Base-by-base conservation (phyloP, 2,113 vertebrate species). In the Oenanthe oenanthe region DNA sequence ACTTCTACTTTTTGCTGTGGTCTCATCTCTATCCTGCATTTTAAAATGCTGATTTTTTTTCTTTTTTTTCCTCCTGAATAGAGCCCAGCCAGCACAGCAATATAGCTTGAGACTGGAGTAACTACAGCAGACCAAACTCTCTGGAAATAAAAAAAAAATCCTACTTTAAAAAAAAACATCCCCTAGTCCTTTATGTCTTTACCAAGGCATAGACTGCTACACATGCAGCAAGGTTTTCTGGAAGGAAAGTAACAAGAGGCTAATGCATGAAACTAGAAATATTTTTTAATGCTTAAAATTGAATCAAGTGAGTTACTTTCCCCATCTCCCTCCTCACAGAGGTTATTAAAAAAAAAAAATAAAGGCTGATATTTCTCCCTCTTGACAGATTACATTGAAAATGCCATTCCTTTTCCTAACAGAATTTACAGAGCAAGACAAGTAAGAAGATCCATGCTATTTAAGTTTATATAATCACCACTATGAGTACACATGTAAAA, bases 401-500 rank as follows among this genome's bases (percentile, higher is more conserved):
- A 54, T 47, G 3, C 2, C 29, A 32, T 70, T 54, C 19, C 15
- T 48, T 74, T 32, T 26, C 24, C 36, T 34, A 48, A 75, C 19
- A 26, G 10, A 11, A 71, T 66, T 65, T 57, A 43, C 8, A 53
- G 32, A 75, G 17, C 6, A 53, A 70, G 56, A 60, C 7, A 89
- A 70, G 29, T 38, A 31, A 79, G n/a, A 75, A 75, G 20, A 71
- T 57, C 20, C 11, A 31, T 22, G 3, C 31, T 51, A 28, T 22
- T 74, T 54, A 28, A 25, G 21, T 4, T 71, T 34, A 57, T 56
- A 53, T 24, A 68, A 78, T 16, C 40, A 54, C 14, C 25, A 70
- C 9, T 42, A 25, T 6, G 4, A 57, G 13, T 22, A 26, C 22
- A 10, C 0, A 0, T 29, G 38, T 40, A 60, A 48, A 25, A 80